Evolutionary conservation across 2,888 invertebrate genomes (phyloP), one percentile per base, ranked within the genome.

Genomic region (Plebejus argus): DNA sequence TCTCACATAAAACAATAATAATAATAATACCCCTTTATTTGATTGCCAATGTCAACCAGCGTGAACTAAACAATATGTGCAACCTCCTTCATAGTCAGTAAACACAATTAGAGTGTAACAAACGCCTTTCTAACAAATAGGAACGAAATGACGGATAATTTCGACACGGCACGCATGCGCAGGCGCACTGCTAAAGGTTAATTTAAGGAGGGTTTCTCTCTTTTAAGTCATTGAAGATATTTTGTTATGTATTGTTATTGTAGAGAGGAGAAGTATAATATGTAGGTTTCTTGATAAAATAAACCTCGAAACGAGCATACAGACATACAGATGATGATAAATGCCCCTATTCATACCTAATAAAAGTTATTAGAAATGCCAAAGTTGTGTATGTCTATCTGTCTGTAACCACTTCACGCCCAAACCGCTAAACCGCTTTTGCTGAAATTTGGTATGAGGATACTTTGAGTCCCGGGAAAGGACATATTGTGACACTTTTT

Each of bases 111-210:
- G 66, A 66, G 12, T 66, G 66, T 33, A 66, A 33, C 66, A 66
- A 66, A 66, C 66, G 66, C 66, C 66, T 66, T 66, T 66, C 66
- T 66, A 66, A 66, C 66, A 66, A 66, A 66, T 66, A 33, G 33
- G 66, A 66, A 66, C 66, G 66, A 66, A 66, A 66, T 66, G 15
- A 18, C 66, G 66, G 66, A 66, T 66, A 66, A 66, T 66, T 28
- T 66, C 66, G 66, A 66, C 66, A 66, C 66, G 66, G 28, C 66
- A 66, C 66, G 66, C 66, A 66, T 66, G 66, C 61, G 61, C 61
- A 61, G 18, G 58, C 58, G 7, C 66, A 6, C 28, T 33, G 61
- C 23, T 66, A 66, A 66, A 66, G 66, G 66, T 66, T 66, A 66
- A 66, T 66, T 66, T 66, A 61, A 61, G 20, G 58, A 61, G 66